These are phyloP conservation scores for Rhyacophila evoluta DNA, from an alignment of 2,888 invertebrate genomes.

Conservation along the genomic window DNA sequence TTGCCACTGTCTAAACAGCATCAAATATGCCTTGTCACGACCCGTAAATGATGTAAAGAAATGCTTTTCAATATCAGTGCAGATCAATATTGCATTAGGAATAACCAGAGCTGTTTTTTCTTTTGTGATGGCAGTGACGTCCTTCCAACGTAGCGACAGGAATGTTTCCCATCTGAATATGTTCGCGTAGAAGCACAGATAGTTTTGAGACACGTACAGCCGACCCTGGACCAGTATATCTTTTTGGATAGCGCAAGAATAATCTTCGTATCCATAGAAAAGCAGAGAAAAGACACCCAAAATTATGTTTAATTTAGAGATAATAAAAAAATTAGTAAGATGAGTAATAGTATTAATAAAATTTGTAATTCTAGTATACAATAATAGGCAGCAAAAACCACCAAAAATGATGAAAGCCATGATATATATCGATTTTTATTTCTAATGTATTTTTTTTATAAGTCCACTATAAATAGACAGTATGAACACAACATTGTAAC, in stretches of 20 bases:
- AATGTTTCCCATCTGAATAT: conserved; percentile 97
- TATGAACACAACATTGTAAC: no score
- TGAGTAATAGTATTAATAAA: background rate
- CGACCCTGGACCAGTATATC: conserved; percentile 97
- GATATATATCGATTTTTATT: no score
- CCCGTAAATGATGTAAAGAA: conserved; percentile 96
- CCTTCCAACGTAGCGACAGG: conserved; percentile 87
- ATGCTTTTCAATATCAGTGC: conserved; percentile 85
- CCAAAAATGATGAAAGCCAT: no score
- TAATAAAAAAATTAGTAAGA: no score
- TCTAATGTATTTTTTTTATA: no score
- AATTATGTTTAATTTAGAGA: background rate
- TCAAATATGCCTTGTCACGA: conserved; percentile 93
- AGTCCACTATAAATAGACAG: no score
- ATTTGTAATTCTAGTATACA: no score
- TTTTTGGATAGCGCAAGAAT: conserved; percentile 96
- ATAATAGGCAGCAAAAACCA: no score
- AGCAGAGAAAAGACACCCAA: conserved; percentile 5
- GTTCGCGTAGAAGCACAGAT: conserved; percentile 97
- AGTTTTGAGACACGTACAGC: conserved; percentile 94
- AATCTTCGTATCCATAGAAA: conserved; percentile 74
- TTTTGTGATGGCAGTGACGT: conserved; percentile 93
- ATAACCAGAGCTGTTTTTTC: conserved; percentile 95
- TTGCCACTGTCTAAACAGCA: conserved; percentile 97
- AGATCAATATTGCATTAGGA: conserved; percentile 94